Conservation (phyloP, 2,888 invertebrate species). For the Drosophila mulleri region DNA sequence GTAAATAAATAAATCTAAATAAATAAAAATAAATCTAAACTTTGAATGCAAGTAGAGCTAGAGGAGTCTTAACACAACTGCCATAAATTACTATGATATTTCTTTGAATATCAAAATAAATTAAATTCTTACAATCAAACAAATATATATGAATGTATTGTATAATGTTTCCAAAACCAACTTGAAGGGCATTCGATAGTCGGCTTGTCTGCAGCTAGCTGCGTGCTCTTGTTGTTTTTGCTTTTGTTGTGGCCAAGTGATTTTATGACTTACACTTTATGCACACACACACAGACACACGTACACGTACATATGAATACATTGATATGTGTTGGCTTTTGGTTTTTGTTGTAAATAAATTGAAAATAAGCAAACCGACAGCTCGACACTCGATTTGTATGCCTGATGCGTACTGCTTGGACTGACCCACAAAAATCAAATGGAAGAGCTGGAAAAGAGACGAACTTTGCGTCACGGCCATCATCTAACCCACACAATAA, state of each 20-base stretch:
- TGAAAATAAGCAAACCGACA: conserved; percentile 60
- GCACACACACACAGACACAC: conserved; percentile 11
- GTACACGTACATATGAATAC: conserved; percentile 24
- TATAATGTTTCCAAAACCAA: neutral
- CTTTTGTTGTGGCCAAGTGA: conserved; percentile 42
- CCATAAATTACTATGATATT: too few relatives aligned
- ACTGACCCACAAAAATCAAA: conserved; percentile 38
- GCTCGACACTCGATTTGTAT: conserved; percentile 67
- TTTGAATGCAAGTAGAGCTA: too few relatives aligned
- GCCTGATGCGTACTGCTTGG: conserved; percentile 55
- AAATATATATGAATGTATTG: too few relatives aligned
- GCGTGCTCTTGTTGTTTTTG: neutral
- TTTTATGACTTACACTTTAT: conserved; percentile 63
- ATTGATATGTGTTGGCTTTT: conserved; percentile 14
- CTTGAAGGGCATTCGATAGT: neutral
- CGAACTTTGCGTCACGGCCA: conserved; percentile 45
- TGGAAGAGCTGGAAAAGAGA: neutral
- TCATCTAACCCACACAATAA: neutral
- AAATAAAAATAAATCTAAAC: too few relatives aligned
- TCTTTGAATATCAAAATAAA: too few relatives aligned
- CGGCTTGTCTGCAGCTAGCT: neutral
- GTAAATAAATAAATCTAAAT: too few relatives aligned
- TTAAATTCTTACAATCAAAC: too few relatives aligned
- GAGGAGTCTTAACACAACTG: too few relatives aligned
- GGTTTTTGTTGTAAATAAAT: conserved; percentile 56